phyloP scores from a whole-genome alignment of 1,140 invertebrate species.

The Subanguina moxae region DNA sequence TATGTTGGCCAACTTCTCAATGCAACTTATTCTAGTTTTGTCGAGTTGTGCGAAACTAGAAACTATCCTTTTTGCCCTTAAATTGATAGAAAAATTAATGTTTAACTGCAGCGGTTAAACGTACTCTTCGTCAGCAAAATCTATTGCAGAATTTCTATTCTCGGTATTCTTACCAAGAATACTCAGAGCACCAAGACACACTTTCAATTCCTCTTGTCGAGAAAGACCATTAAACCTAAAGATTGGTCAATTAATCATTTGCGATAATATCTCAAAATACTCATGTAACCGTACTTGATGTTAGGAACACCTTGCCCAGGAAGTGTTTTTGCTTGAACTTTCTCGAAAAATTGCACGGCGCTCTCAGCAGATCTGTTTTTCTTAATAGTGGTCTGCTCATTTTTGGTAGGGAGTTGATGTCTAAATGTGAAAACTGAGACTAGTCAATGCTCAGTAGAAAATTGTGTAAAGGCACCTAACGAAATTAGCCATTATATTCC shows the following conservation, averaged over 20 bases:
- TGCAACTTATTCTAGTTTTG: background rate
- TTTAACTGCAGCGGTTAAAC: background rate
- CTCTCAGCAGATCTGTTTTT: background rate
- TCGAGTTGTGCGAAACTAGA: background rate
- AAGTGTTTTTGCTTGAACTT: background rate
- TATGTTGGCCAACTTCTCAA: background rate
- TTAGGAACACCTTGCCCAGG: background rate
- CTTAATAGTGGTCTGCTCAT: background rate
- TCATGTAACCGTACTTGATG: background rate
- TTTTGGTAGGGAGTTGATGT: background rate
- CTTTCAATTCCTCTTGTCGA: slow-evolving; percentile 1
- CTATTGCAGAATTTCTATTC: background rate
- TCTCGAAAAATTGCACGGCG: background rate
- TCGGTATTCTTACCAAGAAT: background rate
- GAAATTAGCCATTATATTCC: background rate
- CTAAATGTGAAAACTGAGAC: background rate
- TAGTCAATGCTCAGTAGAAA: background rate
- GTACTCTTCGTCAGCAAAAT: background rate
- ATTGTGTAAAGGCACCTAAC: background rate
- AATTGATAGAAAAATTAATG: background rate
- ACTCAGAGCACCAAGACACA: background rate
- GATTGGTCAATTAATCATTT: slow-evolving; percentile 2
- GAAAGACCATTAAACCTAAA: slow-evolving; percentile 10
- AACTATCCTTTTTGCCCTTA: background rate
- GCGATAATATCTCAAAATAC: background rate